Evolutionary conservation across 2,113 vertebrate genomes (phyloP).

Genomic region (Ammodytes dubius): DNA sequence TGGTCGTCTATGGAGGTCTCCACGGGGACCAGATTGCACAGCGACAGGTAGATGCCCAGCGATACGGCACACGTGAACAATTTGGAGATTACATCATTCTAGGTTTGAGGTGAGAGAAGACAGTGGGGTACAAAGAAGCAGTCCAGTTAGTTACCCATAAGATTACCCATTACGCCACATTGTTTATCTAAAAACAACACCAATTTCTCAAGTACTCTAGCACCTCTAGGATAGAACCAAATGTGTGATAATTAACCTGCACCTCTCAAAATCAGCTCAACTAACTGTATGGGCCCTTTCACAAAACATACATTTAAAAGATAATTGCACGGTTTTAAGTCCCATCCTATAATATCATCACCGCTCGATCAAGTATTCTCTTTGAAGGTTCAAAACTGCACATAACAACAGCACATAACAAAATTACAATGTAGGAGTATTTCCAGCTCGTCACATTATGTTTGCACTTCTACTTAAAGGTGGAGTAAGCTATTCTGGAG

Average conservation of each 20-base stretch:
- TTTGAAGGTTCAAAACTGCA: not conserved
- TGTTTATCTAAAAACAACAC: not conserved
- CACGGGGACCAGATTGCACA: constrained; percentile 90
- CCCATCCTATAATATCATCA: not conserved
- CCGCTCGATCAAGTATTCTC: not conserved
- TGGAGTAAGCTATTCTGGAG: too few relatives aligned
- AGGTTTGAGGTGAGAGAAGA: constrained; percentile 43
- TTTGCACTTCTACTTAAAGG: not conserved
- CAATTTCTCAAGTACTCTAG: not conserved
- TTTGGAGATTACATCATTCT: constrained; percentile 93
- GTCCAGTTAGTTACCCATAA: not conserved
- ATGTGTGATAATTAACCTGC: constrained; percentile 6
- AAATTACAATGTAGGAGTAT: not conserved
- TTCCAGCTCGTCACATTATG: not conserved
- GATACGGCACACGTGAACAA: constrained; percentile 92
- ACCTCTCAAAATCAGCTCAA: not conserved
- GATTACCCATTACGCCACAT: not conserved
- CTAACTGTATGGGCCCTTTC: not conserved
- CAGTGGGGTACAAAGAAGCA: not conserved
- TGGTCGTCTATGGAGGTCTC: constrained; percentile 89
- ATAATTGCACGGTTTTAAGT: constrained; percentile 10
- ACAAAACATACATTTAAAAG: constrained; percentile 8
- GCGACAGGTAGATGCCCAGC: constrained; percentile 90
- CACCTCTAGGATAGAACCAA: constrained; percentile 7
- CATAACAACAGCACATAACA: not conserved